Percentiles rank a stretch among this genome's conserved stretches.
These are phyloP conservation scores for Meandrusa payeni DNA, from an alignment of 2,888 invertebrate genomes.

Conservation along the genomic window DNA sequence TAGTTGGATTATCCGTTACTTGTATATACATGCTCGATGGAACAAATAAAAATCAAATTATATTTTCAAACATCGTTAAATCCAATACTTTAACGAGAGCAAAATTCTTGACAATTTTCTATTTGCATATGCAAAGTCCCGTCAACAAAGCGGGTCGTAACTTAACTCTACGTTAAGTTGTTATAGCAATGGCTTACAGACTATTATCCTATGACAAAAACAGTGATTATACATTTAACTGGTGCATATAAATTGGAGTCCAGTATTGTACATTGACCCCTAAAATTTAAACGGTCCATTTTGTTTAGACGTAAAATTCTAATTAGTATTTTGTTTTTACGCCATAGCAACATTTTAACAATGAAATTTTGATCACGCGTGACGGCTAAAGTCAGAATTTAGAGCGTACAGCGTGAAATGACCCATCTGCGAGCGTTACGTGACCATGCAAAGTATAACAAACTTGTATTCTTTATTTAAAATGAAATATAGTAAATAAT, in stretches of 20 bases:
- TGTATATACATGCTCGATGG: too few relatives aligned
- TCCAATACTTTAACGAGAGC: conserved; percentile 33
- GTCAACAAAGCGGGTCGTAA: conserved; percentile 1
- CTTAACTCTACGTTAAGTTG: background rate
- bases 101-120: conserved; percentile 37
- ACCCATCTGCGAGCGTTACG: conserved; percentile 22
- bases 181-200: conserved; percentile 13
- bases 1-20: too few relatives aligned
- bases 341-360: conserved; percentile 27
- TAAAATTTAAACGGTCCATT: conserved; percentile 50
- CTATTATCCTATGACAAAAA: conserved; percentile 2
- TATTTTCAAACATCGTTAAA: conserved; percentile 34
- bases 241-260: conserved; percentile 63
- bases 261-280: conserved; percentile 57
- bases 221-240: conserved; percentile 39
- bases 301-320: conserved; percentile 48
- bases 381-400: conserved; percentile 30
- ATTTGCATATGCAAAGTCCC: conserved; percentile 43
- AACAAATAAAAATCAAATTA: conserved; percentile 26
- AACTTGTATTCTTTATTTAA: conserved; percentile 10
- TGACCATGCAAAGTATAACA: conserved; percentile 36
- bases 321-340: conserved; percentile 46
- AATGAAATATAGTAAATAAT: too few relatives aligned
- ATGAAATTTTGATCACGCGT: conserved; percentile 17
- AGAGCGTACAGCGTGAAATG: conserved; percentile 36